Evolutionary conservation across 2,888 invertebrate species (phyloP).

Genomic region (Odontocerum albicorne): DNA sequence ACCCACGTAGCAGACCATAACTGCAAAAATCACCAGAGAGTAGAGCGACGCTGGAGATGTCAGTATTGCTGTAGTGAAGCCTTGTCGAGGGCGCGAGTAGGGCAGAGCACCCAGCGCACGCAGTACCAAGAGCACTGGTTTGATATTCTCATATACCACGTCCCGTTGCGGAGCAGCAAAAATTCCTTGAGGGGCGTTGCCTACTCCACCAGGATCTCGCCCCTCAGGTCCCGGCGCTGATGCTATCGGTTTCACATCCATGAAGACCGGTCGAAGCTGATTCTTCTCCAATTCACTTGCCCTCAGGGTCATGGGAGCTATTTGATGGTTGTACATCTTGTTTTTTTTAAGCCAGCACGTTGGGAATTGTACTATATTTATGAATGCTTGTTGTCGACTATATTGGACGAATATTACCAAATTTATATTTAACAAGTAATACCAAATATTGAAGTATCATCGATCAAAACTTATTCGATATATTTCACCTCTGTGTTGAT

Average conservation of each 20-base stretch:
- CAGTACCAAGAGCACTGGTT: constrained; percentile 50
- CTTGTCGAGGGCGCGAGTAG: constrained; percentile 54
- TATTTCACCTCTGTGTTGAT: too few species aligned
- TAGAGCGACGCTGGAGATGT: constrained; percentile 61
- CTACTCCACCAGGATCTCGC: neutral
- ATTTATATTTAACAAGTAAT: too few species aligned
- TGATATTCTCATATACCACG: constrained; percentile 53
- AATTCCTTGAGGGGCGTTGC: neutral
- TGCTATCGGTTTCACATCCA: constrained; percentile 50
- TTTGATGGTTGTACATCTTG: neutral
- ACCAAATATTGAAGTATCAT: too few species aligned
- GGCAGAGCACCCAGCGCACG: constrained; percentile 66
- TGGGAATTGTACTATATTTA: too few species aligned
- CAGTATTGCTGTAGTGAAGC: constrained; percentile 52
- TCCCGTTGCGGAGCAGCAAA: constrained; percentile 39
- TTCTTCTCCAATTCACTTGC: neutral
- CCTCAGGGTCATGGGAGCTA: neutral
- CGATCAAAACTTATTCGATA: too few species aligned
- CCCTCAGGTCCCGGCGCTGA: constrained; percentile 41
- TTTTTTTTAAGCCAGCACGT: too few species aligned
- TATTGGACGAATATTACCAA: too few species aligned
- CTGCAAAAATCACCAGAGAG: constrained; percentile 54
- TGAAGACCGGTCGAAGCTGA: constrained; percentile 40
- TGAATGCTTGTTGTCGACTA: too few species aligned
- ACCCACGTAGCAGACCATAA: constrained; percentile 57